A percentile compares a stretch with the other conserved stretches of the same genome.
phyloP scores from a whole-genome alignment of 1,140 invertebrate genomes.

The Leptopilina boulardi region DNA sequence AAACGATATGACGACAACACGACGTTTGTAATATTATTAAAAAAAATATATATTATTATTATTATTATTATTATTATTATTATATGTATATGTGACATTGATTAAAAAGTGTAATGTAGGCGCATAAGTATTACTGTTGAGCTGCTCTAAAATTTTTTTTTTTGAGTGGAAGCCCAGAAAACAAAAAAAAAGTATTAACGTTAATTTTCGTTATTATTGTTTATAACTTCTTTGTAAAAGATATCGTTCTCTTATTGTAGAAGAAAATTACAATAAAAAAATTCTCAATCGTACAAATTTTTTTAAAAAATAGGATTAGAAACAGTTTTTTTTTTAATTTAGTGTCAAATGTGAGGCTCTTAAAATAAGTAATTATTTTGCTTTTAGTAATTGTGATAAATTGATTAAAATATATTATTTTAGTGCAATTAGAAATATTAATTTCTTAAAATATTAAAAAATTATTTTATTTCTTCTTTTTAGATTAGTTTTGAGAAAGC shows the following conservation, averaged over 20 bases:
- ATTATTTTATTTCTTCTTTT: too few species aligned
- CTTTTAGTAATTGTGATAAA: background rate
- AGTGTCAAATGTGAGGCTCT: background rate
- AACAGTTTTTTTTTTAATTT: background rate
- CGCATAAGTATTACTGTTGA: constrained; percentile 63
- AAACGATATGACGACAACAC: constrained; percentile 38
- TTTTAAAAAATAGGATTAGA: too few species aligned
- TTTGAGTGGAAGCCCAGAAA: constrained; percentile 57
- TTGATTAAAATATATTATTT: constrained; percentile 14
- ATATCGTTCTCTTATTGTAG: constrained; percentile 43
- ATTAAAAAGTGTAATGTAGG: constrained; percentile 60
- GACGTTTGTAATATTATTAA: constrained; percentile 50
- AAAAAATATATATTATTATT: constrained; percentile 45
- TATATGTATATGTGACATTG: constrained; percentile 56
- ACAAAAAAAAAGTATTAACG: constrained; percentile 68
- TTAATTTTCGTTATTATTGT: constrained; percentile 67
- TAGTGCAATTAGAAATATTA: constrained; percentile 41
- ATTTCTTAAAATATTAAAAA: constrained; percentile 37
- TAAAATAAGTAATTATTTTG: background rate
- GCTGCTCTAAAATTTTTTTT: constrained; percentile 60
- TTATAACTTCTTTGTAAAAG: constrained; percentile 63
- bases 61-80: too few species aligned
- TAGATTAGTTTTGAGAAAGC: too few species aligned
- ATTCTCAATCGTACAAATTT: constrained; percentile 21
- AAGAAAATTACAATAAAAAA: constrained; percentile 18